Evolutionary conservation across 1,140 invertebrate species (phyloP), one percentile per base, ranked within the genome.

Genomic region (Agrilus planipennis): DNA sequence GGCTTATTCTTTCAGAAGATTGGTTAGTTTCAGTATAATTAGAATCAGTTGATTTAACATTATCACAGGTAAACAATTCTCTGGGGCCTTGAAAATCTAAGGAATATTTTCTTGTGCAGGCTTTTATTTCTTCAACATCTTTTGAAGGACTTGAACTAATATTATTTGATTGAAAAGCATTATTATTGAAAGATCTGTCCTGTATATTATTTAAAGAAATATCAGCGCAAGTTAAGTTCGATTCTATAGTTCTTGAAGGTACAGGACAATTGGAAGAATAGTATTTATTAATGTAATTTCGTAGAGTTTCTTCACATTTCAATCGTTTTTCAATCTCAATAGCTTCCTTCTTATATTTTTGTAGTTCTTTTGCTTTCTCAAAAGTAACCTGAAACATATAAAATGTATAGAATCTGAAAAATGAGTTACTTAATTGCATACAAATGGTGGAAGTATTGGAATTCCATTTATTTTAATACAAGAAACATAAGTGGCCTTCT

Each of bases 401-500:
- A 3, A 2, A n/a, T 4, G 0, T 16, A 17, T 16, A n/a, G 5
- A 31, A 34, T 32, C 28, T 11, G 20, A 29, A 31, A 31, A 39
- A 31, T 40, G 2, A 0, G 16, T 23, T 1, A 35, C 34, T 40
- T 28, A 17, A n/a, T 14, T 11, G 61, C 63, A 65, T 65, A 78
- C 76, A 54, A 77, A 29, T 15, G 76, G 76, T 32, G 75, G 71
- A 44, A 79, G 53, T 51, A 79, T 73, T 39, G 72, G 65, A 39
- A 63, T 55, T n/a, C 73, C 73, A 49, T 71, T 69, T 47, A 78
- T 64, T 64, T 69, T 73, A 30, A 77, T 75, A 51, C 69, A 69
- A 12, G 72, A 75, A 14, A 60, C 52, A 46, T 68, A 72, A 15
- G 23, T 27, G 23, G 7, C 12, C 7, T 27, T 27, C 23, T 27